A percentile compares a stretch with the other conserved stretches of the same genome.
These are phyloP conservation scores for Leiothrix lutea DNA, from an alignment of 2,113 vertebrate genomes.

Conservation along the genomic window DNA sequence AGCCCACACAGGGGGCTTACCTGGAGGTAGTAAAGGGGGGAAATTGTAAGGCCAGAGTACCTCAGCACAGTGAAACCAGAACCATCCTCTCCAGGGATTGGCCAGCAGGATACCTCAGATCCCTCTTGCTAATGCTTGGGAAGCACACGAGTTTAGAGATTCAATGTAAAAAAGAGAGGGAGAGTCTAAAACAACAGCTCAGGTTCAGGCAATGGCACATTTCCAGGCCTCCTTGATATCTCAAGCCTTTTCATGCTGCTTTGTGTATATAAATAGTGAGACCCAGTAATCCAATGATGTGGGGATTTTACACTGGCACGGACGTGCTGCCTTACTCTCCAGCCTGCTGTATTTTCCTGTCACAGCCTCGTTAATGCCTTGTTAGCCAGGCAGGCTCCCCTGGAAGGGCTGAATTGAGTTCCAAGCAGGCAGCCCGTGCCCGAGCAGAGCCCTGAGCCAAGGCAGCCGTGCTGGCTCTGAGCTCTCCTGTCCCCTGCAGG, in stretches of 20 bases:
- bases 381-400: not conserved
- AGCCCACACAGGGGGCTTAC: not conserved
- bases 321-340: not conserved
- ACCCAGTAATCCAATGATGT: not conserved
- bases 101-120: not conserved
- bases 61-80: not conserved
- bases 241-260: not conserved
- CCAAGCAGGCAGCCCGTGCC: not conserved
- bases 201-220: not conserved
- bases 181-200: not conserved
- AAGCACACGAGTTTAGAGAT: not conserved
- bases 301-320: not conserved
- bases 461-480: not conserved
- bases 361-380: not conserved
- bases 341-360: not conserved
- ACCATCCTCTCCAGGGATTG: not conserved
- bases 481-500: conserved; percentile 72
- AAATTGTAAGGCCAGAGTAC: not conserved
- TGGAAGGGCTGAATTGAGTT: not conserved
- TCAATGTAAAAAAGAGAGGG: not conserved
- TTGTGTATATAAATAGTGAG: not conserved
- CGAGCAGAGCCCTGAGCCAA: not conserved
- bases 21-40: not conserved
- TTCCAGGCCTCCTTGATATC: not conserved
- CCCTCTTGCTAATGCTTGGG: not conserved